Evolutionary conservation across 2,797 vertebrate genomes (phyloP).

Genomic region (Cuniculus paca): DNA sequence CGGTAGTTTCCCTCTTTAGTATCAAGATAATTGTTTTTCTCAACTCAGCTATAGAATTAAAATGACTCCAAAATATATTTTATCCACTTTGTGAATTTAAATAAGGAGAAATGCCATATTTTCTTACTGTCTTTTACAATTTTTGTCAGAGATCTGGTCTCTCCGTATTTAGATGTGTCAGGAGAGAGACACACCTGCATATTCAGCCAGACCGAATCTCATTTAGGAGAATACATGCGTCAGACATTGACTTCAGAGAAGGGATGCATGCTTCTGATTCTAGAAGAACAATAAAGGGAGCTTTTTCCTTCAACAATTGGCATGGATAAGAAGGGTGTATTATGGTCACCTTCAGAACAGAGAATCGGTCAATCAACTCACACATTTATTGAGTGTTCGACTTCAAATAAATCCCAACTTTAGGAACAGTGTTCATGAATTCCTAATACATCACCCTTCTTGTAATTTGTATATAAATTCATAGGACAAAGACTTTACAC

Average conservation of each 20-base stretch:
- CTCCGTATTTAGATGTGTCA: not conserved
- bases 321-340: constrained; percentile 30
- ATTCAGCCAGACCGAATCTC: not conserved
- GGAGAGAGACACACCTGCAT: too few relatives aligned
- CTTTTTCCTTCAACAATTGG: not conserved
- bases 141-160: not conserved
- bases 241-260: not conserved
- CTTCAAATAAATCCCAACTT: constrained; percentile 82
- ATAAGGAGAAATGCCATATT: not conserved
- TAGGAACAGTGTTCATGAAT: constrained; percentile 78
- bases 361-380: constrained; percentile 72
- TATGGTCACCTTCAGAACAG: constrained; percentile 65
- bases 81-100: not conserved
- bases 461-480: constrained; percentile 48
- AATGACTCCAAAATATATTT: constrained; percentile 1
- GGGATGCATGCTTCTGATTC: not conserved
- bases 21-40: not conserved
- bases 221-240: not conserved
- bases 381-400: constrained; percentile 72
- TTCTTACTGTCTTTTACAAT: not conserved
- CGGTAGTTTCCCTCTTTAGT: not conserved
- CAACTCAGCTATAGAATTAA: not conserved
- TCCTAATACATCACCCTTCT: constrained; percentile 74
- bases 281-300: not conserved
- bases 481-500: not conserved